Percentiles rank a stretch among this genome's conserved stretches.
Conservation (phyloP, 2,797 vertebrate species). For the Diplodus puntazzo region DNA sequence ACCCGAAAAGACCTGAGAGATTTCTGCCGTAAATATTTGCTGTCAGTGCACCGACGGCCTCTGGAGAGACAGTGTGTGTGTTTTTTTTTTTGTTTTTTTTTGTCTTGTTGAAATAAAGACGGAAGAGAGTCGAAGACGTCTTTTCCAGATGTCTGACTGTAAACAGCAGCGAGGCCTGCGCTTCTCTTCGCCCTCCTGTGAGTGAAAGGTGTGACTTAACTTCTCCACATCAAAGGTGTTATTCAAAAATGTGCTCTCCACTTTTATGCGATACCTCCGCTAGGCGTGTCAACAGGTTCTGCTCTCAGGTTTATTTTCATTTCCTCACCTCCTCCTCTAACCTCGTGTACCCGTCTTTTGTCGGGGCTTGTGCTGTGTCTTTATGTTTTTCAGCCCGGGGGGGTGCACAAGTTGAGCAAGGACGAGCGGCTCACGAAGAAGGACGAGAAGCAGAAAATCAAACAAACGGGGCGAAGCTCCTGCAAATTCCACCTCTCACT, state of each 20-base stretch:
- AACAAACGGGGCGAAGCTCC: constrained; percentile 4
- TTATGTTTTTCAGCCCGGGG: constrained; percentile 22
- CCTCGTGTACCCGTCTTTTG: constrained; percentile 12
- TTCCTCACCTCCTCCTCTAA: constrained; percentile 20
- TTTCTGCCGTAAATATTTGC: constrained; percentile 61
- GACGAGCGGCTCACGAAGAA: background rate
- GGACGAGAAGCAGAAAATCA: constrained; percentile 20
- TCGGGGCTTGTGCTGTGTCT: constrained; percentile 27
- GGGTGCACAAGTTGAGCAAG: constrained; percentile 20
- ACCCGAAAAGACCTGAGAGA: constrained; percentile 29
- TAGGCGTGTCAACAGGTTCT: constrained; percentile 43
- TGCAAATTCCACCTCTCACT: constrained; percentile 21
- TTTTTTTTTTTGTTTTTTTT: background rate
- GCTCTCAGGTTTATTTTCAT: constrained; percentile 49
- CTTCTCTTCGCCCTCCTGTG: constrained; percentile 35
- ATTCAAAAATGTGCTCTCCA: constrained; percentile 34
- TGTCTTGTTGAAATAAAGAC: constrained; percentile 21
- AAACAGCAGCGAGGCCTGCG: constrained; percentile 24
- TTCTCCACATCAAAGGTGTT: constrained; percentile 55
- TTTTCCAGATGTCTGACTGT: constrained; percentile 62
- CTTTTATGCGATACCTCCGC: constrained; percentile 38
- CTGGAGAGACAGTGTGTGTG: constrained; percentile 32
- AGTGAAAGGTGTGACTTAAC: constrained; percentile 59
- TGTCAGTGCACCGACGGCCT: constrained; percentile 32
- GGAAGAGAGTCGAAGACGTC: constrained; percentile 26